Base-by-base conservation (phyloP, 2,888 invertebrate genomes). In the Cistogaster globosa region DNA sequence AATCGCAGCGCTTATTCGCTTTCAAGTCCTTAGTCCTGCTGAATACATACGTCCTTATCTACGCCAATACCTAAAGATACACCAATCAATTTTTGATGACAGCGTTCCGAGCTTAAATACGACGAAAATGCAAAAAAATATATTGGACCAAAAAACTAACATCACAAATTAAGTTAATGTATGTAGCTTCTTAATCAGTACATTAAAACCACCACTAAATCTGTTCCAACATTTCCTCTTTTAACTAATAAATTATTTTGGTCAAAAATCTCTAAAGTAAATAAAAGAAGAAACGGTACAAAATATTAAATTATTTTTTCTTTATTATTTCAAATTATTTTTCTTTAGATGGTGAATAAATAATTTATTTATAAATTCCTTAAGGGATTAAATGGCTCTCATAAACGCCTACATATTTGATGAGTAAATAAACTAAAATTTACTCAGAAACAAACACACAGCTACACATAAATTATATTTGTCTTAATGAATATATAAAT, bases 391-490 rank as follows among this genome's bases (percentile, higher is more conserved):
- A 58, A 58, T 79, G 32, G 57, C 57, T 38, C 65, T 51, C n/a
- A 72, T 57, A 22, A 45, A 71, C 79, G 71, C 71, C 72, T 69
- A 78, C 77, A 72, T 65, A 58, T 72, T 63, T 79, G 65, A 72
- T 65, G 57, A 58, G 72, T 22, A 77, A 79, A 71, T 63, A 72
- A 72, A 79, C 71, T 36, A 26, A 65, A 71, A 72, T 26, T 14
- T 8, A 22, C 38, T n/a, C 42, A 57, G n/a, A 55, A 22, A 32
- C 16, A 63, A 63, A 22, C 1, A 26, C 26, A 26, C 63, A n/a
- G 6, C 26, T 7, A 11, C 32, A 32, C 48, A 63, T 63, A 63
- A 8, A 26, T 20, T 65, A 65, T 18, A 58, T 26, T 32, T n/a
- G n/a, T 14, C 48, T 7, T 60, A 48, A 65, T 65, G 48, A 65